Conservation (phyloP, 2,888 invertebrate genomes). For the Thera britannica region DNA sequence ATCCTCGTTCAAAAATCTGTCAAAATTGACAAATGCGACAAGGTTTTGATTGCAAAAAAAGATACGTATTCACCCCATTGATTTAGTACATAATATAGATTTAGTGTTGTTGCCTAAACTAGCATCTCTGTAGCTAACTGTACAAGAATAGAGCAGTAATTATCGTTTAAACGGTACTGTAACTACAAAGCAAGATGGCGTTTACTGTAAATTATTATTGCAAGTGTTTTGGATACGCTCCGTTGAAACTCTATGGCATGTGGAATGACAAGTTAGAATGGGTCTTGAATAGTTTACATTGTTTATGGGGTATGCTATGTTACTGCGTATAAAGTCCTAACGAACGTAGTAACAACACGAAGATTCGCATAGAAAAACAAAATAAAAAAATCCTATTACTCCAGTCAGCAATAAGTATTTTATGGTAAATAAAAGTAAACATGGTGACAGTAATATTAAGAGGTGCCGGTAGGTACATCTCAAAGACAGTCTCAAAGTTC, state of each 20-base stretch:
- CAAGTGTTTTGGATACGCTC: conserved; percentile 48
- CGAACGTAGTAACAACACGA: neutral
- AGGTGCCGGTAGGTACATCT: too few relatives aligned
- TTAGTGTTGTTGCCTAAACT: neutral
- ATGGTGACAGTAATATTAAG: too few relatives aligned
- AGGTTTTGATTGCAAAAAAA: too few relatives aligned
- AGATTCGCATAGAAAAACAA: too few relatives aligned
- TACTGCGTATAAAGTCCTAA: conserved; percentile 1
- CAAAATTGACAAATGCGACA: too few relatives aligned
- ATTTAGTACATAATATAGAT: neutral
- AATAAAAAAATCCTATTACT: too few relatives aligned
- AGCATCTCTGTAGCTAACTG: conserved; percentile 2
- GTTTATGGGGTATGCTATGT: conserved; percentile 30
- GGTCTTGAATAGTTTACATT: conserved; percentile 33
- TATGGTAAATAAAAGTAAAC: too few relatives aligned
- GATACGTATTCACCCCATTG: neutral
- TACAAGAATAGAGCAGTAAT: conserved; percentile 35
- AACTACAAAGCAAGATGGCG: conserved; percentile 49
- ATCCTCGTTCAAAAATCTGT: too few relatives aligned
- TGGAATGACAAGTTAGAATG: conserved; percentile 43
- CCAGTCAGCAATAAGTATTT: too few relatives aligned
- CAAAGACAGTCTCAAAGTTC: too few relatives aligned
- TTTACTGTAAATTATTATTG: conserved; percentile 53
- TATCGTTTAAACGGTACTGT: conserved; percentile 44
- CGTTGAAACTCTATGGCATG: conserved; percentile 48